Conservation (phyloP, 2,113 vertebrate species). For the Siphamia tubifer region DNA sequence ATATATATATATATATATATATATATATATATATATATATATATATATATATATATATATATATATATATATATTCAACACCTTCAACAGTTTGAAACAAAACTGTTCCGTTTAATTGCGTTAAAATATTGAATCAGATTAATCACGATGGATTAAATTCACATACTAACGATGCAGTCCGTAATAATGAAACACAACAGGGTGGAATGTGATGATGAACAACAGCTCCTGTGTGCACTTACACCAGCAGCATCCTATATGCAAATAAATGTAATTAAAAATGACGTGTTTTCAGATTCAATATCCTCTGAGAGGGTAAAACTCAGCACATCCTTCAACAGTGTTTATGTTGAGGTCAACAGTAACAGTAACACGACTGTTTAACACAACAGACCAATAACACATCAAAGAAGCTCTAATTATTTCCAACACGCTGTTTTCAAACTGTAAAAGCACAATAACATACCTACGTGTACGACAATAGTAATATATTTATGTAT, state of each 20-base stretch:
- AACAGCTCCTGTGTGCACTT: not conserved
- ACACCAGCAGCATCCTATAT: conserved; percentile 2
- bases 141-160: too few species aligned
- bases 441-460: too few species aligned
- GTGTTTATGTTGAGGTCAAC: not conserved
- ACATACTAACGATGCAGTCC: not conserved
- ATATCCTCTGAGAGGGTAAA: not conserved
- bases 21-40: too few species aligned
- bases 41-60: too few species aligned
- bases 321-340: not conserved
- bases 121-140: too few species aligned
- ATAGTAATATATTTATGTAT: too few species aligned
- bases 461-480: too few species aligned
- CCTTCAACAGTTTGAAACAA: too few species aligned
- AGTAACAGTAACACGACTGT: too few species aligned
- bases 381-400: not conserved
- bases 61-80: too few species aligned
- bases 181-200: not conserved
- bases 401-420: not conserved
- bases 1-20: too few species aligned
- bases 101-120: too few species aligned
- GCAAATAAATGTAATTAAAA: conserved; percentile 23
- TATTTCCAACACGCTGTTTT: not conserved
- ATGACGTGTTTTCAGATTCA: not conserved
- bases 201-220: not conserved